Percentiles rank a stretch among this genome's conserved stretches.
phyloP scores from a whole-genome alignment of 2,888 invertebrate genomes.

The Aethes cnicana region DNA sequence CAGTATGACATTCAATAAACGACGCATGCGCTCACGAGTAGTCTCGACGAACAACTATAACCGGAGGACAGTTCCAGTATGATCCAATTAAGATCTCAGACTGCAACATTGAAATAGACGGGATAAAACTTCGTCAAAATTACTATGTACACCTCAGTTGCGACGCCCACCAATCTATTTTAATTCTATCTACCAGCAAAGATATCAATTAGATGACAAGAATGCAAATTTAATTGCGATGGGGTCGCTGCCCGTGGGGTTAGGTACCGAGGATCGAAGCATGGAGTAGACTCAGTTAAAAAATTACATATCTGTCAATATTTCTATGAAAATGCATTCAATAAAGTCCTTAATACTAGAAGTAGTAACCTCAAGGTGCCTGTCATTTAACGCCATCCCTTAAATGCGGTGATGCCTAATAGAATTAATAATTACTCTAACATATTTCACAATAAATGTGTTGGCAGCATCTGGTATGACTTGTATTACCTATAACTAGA shows the following conservation, averaged over 20 bases:
- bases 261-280: not conserved
- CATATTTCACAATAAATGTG: too few species aligned
- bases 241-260: slow-evolving; percentile 34
- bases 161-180: slow-evolving; percentile 48
- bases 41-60: slow-evolving; percentile 7
- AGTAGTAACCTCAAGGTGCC: too few species aligned
- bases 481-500: too few species aligned
- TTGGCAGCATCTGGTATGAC: too few species aligned
- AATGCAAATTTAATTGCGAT: slow-evolving; percentile 79
- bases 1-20: slow-evolving; percentile 10
- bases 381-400: not conserved
- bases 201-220: slow-evolving; percentile 74
- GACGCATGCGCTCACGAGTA: too few species aligned
- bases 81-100: slow-evolving; percentile 22
- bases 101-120: slow-evolving; percentile 18
- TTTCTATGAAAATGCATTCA: too few species aligned
- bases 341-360: too few species aligned
- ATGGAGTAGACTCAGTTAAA: too few species aligned
- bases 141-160: slow-evolving; percentile 24
- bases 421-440: too few species aligned
- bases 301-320: too few species aligned
- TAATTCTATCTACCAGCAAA: slow-evolving; percentile 57
- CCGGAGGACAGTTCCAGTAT: slow-evolving; percentile 4
- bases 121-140: slow-evolving; percentile 13
- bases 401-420: too few species aligned